phyloP scores from a whole-genome alignment of 2,888 invertebrate genomes.

The Agonopterix alstromeriana region DNA sequence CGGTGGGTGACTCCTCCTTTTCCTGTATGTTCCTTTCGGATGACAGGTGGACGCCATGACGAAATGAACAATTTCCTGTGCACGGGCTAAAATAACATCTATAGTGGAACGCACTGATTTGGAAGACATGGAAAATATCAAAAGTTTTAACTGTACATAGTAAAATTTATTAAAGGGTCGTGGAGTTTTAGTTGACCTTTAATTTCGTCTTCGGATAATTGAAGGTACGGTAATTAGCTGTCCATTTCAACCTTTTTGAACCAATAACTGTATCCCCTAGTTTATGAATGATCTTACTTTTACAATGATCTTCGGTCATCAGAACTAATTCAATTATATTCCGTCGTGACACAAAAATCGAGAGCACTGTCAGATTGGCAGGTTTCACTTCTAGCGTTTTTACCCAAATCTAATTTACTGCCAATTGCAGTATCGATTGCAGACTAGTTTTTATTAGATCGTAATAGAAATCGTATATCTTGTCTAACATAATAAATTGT shows the following conservation, averaged over 20 bases:
- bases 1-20: constrained; percentile 1
- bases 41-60: constrained; percentile 39
- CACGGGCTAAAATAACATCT: constrained; percentile 34
- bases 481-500: constrained; percentile 4
- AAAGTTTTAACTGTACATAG: neutral
- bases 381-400: constrained; percentile 38
- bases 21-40: constrained; percentile 28
- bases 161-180: neutral
- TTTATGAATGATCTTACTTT: too few species aligned
- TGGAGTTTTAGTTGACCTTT: too few species aligned
- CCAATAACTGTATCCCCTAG: too few species aligned
- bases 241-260: too few species aligned
- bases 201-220: too few species aligned
- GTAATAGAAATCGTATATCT: constrained; percentile 4
- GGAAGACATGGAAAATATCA: neutral
- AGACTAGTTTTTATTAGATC: constrained; percentile 4
- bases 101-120: neutral
- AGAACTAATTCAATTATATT: constrained; percentile 18
- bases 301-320: too few species aligned
- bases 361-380: constrained; percentile 27
- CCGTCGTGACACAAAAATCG: constrained; percentile 33
- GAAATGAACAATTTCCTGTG: constrained; percentile 46
- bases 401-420: constrained; percentile 16
- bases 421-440: constrained; percentile 13
- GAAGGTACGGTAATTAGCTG: too few species aligned